Conservation (phyloP, 2,797 vertebrate genomes). For the Epinephelus coioides region DNA sequence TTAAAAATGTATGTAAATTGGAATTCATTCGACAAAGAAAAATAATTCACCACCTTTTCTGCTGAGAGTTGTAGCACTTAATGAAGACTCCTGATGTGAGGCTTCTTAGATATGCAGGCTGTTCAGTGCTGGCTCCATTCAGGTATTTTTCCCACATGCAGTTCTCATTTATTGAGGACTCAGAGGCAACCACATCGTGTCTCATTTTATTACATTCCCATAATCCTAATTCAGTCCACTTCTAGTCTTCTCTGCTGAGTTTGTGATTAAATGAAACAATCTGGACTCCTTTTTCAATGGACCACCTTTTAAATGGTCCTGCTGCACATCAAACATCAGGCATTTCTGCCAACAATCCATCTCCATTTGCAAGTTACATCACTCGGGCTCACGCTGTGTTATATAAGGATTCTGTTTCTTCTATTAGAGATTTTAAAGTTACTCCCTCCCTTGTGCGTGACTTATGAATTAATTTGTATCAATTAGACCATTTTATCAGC, state of each 20-base stretch:
- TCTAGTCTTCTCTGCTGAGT: conserved; percentile 16
- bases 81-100: conserved; percentile 39
- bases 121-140: conserved; percentile 27
- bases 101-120: conserved; percentile 36
- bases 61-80: conserved; percentile 25
- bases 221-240: conserved; percentile 17
- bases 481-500: conserved; percentile 27
- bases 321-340: conserved; percentile 28
- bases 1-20: conserved; percentile 46
- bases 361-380: conserved; percentile 23
- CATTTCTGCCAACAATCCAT: conserved; percentile 10
- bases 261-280: conserved; percentile 12
- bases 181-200: background rate
- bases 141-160: conserved; percentile 27
- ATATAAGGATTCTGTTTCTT: conserved; percentile 9
- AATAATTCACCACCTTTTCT: conserved; percentile 29
- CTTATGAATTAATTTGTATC: no score
- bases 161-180: conserved; percentile 44
- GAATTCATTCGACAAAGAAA: conserved; percentile 38
- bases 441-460: conserved; percentile 22
- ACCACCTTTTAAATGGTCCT: conserved; percentile 11
- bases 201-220: conserved; percentile 30
- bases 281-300: conserved; percentile 30
- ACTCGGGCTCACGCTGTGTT: conserved; percentile 34
- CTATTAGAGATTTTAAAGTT: conserved; percentile 39